Evolutionary conservation across 1,140 invertebrate species (phyloP), one percentile per base, ranked within the genome.

Genomic region (Cephus cinctus): DNA sequence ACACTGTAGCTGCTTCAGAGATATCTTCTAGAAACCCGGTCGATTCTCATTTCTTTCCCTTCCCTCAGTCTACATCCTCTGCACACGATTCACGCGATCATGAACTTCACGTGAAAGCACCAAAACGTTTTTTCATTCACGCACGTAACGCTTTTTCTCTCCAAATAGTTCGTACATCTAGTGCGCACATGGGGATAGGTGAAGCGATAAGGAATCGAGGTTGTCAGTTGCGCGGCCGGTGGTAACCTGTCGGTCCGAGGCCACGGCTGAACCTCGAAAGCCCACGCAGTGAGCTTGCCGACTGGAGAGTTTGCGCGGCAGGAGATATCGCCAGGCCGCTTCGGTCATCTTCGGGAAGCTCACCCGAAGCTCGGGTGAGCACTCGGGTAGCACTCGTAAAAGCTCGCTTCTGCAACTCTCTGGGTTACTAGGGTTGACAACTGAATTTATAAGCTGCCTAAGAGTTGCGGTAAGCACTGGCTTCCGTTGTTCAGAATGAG

Each of bases 221-320:
- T 46, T 58, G 47, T 46, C 52, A 22, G 57, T 49, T 47, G 45
- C 59, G 47, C 63, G 52, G 55, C 52, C 62, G 54, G 58, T 54
- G 53, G 47, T 52, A 66, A 66, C 61, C 65, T 67, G 63, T 54
- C 59, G 57, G 54, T 47, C 46, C 40, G 49, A 56, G 40, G 53
- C 56, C 52, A 53, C 57, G 44, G 42, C 53, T 56, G 56, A 31
- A 39, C 52, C 50, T 52, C 57, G 54, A 54, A 53, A 57, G 54
- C 57, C 44, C 47, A 47, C 51, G 36, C 48, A 44, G 45, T 46
- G 43, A 19, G 25, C 21, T 40, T 27, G 34, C 43, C 31, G 32
- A 18, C 45, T 20, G 9, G 14, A 36, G 34, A 36, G 34, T 18
- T 36, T 36, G 39, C 43, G 40, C 48, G 47, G 31, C 32, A 39